These are phyloP conservation scores for Aeoliscus strigatus DNA, from an alignment of 2,797 vertebrate species.

Conservation along the genomic window DNA sequence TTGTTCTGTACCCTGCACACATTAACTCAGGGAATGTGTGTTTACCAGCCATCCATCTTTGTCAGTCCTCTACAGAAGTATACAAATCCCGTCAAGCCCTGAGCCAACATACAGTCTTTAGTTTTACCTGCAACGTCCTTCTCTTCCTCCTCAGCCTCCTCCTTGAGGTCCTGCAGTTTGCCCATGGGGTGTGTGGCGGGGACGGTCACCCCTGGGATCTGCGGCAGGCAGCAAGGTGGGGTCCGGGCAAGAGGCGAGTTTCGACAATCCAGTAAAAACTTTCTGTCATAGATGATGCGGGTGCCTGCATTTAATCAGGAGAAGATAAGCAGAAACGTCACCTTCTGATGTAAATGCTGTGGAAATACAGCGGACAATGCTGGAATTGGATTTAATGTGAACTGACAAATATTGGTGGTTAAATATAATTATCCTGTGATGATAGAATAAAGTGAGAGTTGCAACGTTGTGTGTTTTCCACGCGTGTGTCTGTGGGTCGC, in stretches of 20 bases:
- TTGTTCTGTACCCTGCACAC: not conserved
- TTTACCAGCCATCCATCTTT: too few species aligned
- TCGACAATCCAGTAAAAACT: constrained; percentile 90
- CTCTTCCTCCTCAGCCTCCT: constrained; percentile 81
- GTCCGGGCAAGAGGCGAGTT: constrained; percentile 85
- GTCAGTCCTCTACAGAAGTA: too few species aligned
- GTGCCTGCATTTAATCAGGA: constrained; percentile 74
- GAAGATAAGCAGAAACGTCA: not conserved
- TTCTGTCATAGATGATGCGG: constrained; percentile 89
- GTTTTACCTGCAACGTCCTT: constrained; percentile 83
- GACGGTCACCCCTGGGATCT: constrained; percentile 86
- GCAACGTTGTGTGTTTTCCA: not conserved
- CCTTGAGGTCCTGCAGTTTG: constrained; percentile 89
- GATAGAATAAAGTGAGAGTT: constrained; percentile 4
- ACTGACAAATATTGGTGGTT: not conserved
- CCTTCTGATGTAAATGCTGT: too few species aligned
- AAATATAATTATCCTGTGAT: not conserved
- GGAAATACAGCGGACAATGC: too few species aligned
- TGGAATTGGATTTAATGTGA: not conserved
- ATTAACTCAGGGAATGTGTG: too few species aligned
- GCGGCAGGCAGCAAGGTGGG: constrained; percentile 86
- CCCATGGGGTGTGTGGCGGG: constrained; percentile 75
- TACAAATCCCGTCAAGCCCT: not conserved
- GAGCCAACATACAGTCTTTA: not conserved
- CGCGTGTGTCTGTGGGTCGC: not conserved